phyloP scores from a whole-genome alignment of 2,888 invertebrate species.

The Geotrupes spiniger region DNA sequence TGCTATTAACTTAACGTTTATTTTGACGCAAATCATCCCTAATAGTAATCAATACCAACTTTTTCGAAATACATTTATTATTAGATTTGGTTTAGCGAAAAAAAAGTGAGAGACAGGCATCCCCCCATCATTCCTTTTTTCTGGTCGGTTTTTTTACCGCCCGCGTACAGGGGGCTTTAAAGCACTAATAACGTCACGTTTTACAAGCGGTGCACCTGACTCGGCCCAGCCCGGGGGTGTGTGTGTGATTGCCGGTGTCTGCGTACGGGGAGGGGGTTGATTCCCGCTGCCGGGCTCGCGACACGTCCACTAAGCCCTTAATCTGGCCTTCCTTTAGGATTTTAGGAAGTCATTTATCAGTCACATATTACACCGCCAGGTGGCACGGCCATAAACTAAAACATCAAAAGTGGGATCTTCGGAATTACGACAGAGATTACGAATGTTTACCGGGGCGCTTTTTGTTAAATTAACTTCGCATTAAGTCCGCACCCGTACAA shows the following conservation, averaged over 20 bases:
- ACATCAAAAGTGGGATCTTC: constrained; percentile 32
- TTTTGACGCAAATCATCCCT: no score
- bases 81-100: no score
- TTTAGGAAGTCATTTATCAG: constrained; percentile 53
- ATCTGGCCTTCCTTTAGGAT: constrained; percentile 50
- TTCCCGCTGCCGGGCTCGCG: constrained; percentile 43
- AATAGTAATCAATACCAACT: no score
- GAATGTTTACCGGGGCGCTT: not conserved
- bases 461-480: constrained; percentile 1
- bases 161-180: constrained; percentile 34
- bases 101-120: no score
- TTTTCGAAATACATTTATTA: no score
- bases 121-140: constrained; percentile 23
- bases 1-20: no score
- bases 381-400: constrained; percentile 45
- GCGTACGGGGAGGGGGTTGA: constrained; percentile 36
- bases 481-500: not conserved
- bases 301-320: constrained; percentile 50
- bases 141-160: constrained; percentile 36
- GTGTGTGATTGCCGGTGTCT: constrained; percentile 25
- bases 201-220: constrained; percentile 41
- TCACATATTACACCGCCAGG: constrained; percentile 47
- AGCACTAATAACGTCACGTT: constrained; percentile 45
- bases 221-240: constrained; percentile 25
- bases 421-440: constrained; percentile 34